Percentiles rank a stretch among this genome's conserved stretches.
Conservation (phyloP, 2,113 vertebrate genomes). For the Poicephalus gulielmi region DNA sequence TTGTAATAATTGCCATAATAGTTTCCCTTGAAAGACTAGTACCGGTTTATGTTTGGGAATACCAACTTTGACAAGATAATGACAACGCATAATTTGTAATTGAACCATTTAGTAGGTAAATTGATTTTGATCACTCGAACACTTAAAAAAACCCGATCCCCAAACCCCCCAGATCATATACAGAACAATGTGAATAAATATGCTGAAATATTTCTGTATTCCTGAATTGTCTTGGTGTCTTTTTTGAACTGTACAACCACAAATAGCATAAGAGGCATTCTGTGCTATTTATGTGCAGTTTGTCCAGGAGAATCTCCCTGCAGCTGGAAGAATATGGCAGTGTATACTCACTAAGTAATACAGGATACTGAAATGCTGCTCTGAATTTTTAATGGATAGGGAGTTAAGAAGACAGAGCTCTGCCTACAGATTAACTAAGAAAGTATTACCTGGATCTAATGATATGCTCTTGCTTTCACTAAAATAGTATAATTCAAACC, state of each 20-base stretch:
- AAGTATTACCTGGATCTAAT: constrained; percentile 30
- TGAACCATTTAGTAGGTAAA: background rate
- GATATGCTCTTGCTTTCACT: background rate
- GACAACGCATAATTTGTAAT: background rate
- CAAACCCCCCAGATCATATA: background rate
- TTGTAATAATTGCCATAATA: background rate
- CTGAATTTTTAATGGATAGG: background rate
- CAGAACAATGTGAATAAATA: background rate
- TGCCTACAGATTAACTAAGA: background rate
- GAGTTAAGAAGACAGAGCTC: background rate
- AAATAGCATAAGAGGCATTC: background rate
- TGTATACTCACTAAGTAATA: background rate
- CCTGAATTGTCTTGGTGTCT: background rate
- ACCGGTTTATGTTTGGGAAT: background rate
- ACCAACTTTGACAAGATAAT: background rate
- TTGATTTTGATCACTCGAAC: background rate
- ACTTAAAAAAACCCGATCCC: background rate
- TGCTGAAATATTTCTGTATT: background rate
- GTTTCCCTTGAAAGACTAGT: background rate
- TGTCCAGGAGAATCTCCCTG: background rate
- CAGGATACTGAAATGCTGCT: background rate
- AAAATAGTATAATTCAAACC: constrained; percentile 31
- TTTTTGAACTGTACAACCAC: background rate
- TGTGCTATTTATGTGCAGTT: background rate
- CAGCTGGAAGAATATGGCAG: background rate